Base-by-base conservation (phyloP, 2,113 vertebrate species). In the Notarius lentiginosus region DNA sequence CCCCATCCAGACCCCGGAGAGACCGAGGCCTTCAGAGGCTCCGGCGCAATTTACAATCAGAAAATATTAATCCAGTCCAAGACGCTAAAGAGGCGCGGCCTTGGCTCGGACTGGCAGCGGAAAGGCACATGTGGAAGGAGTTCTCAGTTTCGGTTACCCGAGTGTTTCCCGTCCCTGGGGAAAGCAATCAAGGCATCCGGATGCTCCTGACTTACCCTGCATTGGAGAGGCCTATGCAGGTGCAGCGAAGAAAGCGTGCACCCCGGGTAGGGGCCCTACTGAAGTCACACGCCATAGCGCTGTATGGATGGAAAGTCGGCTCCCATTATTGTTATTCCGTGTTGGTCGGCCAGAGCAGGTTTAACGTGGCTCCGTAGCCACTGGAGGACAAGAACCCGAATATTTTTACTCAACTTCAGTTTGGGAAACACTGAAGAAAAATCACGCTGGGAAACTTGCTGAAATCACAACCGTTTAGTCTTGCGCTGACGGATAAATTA, bases 161-260 rank as follows among this genome's bases (percentile, higher is more conserved):
- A 82, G 82, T 55, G 79, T 63, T 87, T 77, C 76, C 1, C 9
- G 60, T 92, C 95, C 91, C 91, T 2, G n/a, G 90, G 90, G 92
- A 92, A 70, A 89, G 91, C 84, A 94, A 94, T 94, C 93, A 95
- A 88, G 89, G 82, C 89, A 87, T 84, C 91, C 90, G 90, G 92
- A 93, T 92, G 90, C 87, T 90, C 72, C 85, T 83, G 70, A 92
- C 91, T 94, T 90, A 90, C 91, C 88, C 89, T 91, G 90, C 89
- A 89, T 88, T n/a, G 86, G 80, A 87, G 88, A 88, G 84, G 87
- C 83, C 88, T 89, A 84, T 85, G 90, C 92, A 94, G 87, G 93
- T 93, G 93, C 86, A 72, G 86, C 58, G 85, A 89, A 61, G 88
- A 86, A 80, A 84, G 41, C 60, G 66, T 79, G 51, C 83, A 87